Conservation (phyloP, 2,888 invertebrate genomes). For the Eurois occulta region DNA sequence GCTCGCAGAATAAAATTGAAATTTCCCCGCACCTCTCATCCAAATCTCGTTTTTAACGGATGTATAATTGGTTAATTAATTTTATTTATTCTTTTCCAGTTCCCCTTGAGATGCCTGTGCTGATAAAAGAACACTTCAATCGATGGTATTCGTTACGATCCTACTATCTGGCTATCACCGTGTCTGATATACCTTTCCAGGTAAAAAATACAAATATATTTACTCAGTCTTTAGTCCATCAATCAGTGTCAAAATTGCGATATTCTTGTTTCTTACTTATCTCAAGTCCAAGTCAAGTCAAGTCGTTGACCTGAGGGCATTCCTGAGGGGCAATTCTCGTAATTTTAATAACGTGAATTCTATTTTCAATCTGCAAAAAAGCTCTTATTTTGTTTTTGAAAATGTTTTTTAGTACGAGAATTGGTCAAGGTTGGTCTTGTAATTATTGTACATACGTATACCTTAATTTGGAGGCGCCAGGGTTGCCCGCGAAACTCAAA, state of each 20-base stretch:
- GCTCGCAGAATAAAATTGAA: background rate
- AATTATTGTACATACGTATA: background rate
- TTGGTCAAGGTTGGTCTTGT: background rate
- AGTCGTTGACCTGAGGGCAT: background rate
- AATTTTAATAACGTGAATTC: background rate
- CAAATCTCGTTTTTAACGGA: background rate
- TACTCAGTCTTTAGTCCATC: background rate
- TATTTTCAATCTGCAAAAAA: background rate
- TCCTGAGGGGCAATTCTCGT: background rate
- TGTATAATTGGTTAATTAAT: background rate
- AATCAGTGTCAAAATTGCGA: background rate
- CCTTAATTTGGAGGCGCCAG: no score
- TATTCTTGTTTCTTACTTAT: background rate
- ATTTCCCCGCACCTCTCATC: background rate
- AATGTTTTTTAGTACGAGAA: background rate
- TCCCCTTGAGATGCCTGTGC: conserved; percentile 98
- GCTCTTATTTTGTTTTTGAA: background rate
- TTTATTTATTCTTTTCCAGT: conserved; percentile 90
- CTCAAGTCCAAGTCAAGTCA: background rate
- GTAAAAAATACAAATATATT: conserved; percentile 84
- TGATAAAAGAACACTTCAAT: conserved; percentile 98
- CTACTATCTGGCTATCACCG: conserved; percentile 98
- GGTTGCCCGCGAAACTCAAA: no score
- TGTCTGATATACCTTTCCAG: conserved; percentile 99
- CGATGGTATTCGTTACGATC: conserved; percentile 98